Evolutionary conservation across 2,888 invertebrate genomes (phyloP).

Genomic region (Ypsolopha scabrella): DNA sequence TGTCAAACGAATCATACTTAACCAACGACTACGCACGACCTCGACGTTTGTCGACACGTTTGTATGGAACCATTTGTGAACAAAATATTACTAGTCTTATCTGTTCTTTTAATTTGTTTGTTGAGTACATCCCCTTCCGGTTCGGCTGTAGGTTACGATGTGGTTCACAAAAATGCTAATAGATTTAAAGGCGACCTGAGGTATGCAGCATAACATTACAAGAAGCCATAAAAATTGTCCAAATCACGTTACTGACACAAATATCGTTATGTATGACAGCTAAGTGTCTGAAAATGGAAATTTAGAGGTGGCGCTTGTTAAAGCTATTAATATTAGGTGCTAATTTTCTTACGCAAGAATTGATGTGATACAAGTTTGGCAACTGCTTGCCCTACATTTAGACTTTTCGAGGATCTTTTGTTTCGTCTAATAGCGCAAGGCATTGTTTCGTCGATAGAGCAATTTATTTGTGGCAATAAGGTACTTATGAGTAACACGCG

Average conservation of each 20-base stretch:
- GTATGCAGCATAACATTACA: too few species aligned
- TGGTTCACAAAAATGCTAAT: not conserved
- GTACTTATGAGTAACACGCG: slow-evolving; percentile 25
- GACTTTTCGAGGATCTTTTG: slow-evolving; percentile 1
- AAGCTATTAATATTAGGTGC: not conserved
- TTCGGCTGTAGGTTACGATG: too few species aligned
- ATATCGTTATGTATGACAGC: not conserved
- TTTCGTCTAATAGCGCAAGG: slow-evolving; percentile 23
- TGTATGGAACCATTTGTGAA: not conserved
- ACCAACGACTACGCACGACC: not conserved
- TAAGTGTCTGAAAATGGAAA: not conserved
- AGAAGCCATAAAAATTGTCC: too few species aligned
- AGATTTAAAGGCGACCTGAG: too few species aligned
- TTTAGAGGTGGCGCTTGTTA: not conserved
- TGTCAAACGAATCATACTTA: slow-evolving; percentile 9
- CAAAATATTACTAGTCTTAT: not conserved
- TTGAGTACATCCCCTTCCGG: not conserved
- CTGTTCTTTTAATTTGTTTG: not conserved
- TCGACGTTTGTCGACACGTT: not conserved
- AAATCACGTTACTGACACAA: not conserved
- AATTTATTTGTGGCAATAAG: slow-evolving; percentile 35
- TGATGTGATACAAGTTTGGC: slow-evolving; percentile 1
- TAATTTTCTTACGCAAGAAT: slow-evolving; percentile 1
- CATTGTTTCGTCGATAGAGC: slow-evolving; percentile 35
- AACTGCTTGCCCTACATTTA: not conserved